Evolutionary conservation across 2,888 invertebrate genomes (phyloP), one percentile per base, ranked within the genome.

Genomic region (Nowickia ferox): DNA sequence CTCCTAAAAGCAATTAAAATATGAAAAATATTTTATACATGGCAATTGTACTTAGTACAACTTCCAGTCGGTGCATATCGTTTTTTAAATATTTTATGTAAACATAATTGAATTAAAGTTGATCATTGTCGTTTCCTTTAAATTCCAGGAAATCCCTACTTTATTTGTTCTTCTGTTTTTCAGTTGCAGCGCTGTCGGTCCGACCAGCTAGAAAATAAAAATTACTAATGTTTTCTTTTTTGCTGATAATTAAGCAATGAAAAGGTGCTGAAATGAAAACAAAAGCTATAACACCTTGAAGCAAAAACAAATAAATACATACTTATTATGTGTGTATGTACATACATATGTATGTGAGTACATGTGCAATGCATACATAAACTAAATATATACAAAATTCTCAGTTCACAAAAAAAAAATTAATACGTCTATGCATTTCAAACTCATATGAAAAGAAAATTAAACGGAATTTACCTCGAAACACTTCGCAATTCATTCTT

Each of bases 111-210:
- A 68, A 81, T 59, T 51, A 59, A 79, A 57, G 65, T 76, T 65
- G 40, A 83, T 55, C 53, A 53, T 72, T 82, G 61, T 80, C n/a
- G 61, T 72, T 80, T 83, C 53, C 79, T 79, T 71, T 66, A 76
- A 83, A 79, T 86, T 83, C 86, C 75, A 71, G 86, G 86, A 86
- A 86, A 86, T 79, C 75, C 83, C 83, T 71, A 66, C 48, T 61
- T 61, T 66, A 63, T 72, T 68, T 74, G 22, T 75, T 68, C 10
- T 17, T 57, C 2, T 48, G 11, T 74, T 80, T 68, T 75, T 19
- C 61, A 68, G 48, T 79, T 79, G 83, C 65, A 74, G 48, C 68
- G 15, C 42, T 53, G 85, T 77, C 81, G 76, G 84, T 86, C 76
- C 76, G 84, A 77, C 86, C 76, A 74, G 30, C 19, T 61, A 42